Base-by-base conservation (phyloP, 2,113 vertebrate species). In the Pollachius pollachius region DNA sequence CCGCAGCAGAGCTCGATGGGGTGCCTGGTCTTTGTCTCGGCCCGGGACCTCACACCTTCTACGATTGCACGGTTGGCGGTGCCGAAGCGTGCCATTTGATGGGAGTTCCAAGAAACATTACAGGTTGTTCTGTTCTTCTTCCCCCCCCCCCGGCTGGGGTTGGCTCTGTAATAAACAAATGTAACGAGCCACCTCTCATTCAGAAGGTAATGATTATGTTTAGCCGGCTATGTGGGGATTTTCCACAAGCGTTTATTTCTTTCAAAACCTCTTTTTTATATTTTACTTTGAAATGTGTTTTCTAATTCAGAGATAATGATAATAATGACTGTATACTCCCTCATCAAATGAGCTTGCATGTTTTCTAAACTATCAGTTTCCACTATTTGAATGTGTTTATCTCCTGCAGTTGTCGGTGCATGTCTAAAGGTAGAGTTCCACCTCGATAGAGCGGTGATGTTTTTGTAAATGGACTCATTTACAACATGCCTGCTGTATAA, bases 191-290 rank as follows among this genome's bases (percentile, higher is more conserved):
- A 75, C 70, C 72, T 70, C 62, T 74, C 82, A 84, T 87, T 89
- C 80, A 78, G 77, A 70, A 62, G 70, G 59, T 78, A 90, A 88
- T 90, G 70, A 92, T 84, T 82, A 88, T 86, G 58, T 88, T 90
- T 80, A 87, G 82, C 72, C 63, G 78, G 85, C 83, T 85, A 81
- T 78, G 80, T 80, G 89, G 91, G 90, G 79, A 88, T 88, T 92
- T 92, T 91, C 90, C 90, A 83, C 66, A 21, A n/a, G 70, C 66
- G 73, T 77, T 56, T 5, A 5, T 57, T 57, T 62, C 58, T 60
- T 21, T 5, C n/a, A 72, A 78, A 19, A 58, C 52, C 19, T 78
- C 88, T 88, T 78, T 84, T 80, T 41, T 67, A 13, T 15, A 52
- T 57, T 57, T 57, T 17, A 57, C 54, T 48, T 54, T 25, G 56